Percentiles rank a stretch among this genome's conserved stretches.
These are phyloP conservation scores for Epinephelus moara DNA, from an alignment of 2,113 vertebrate genomes.

Conservation along the genomic window DNA sequence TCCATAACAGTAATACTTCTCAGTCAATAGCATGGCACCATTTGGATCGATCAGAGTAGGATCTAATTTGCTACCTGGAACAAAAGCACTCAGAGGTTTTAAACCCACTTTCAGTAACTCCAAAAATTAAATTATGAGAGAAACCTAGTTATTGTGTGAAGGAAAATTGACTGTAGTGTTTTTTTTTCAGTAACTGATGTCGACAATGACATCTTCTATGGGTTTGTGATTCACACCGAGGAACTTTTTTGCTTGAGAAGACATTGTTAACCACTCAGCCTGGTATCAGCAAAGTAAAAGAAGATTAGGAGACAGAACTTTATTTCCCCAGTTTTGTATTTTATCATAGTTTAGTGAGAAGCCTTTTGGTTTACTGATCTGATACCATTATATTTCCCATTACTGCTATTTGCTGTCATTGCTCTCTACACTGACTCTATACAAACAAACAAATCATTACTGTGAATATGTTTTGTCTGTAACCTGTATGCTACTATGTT, in stretches of 20 bases:
- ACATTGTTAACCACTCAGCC: not conserved
- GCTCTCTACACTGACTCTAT: not conserved
- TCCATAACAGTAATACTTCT: slow-evolving; percentile 29
- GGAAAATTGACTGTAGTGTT: not conserved
- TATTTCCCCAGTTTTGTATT: not conserved
- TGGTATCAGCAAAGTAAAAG: not conserved
- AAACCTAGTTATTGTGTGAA: not conserved
- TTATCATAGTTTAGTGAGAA: not conserved
- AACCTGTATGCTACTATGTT: not conserved
- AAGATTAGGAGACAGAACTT: not conserved
- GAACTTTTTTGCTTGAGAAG: not conserved
- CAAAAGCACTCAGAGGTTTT: slow-evolving; percentile 12
- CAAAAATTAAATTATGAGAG: not conserved
- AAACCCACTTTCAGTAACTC: not conserved
- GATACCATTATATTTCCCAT: not conserved
- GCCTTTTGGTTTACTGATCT: not conserved
- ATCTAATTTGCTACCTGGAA: slow-evolving; percentile 8
- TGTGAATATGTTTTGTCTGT: not conserved
- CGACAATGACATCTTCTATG: not conserved
- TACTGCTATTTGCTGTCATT: not conserved
- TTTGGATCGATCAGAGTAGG: not conserved
- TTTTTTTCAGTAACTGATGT: not conserved
- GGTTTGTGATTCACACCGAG: slow-evolving; percentile 8
- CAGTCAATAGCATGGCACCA: not conserved
- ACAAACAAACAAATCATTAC: not conserved